Conservation (phyloP, 2,888 invertebrate genomes). For the Melinaea marsaeus region DNA sequence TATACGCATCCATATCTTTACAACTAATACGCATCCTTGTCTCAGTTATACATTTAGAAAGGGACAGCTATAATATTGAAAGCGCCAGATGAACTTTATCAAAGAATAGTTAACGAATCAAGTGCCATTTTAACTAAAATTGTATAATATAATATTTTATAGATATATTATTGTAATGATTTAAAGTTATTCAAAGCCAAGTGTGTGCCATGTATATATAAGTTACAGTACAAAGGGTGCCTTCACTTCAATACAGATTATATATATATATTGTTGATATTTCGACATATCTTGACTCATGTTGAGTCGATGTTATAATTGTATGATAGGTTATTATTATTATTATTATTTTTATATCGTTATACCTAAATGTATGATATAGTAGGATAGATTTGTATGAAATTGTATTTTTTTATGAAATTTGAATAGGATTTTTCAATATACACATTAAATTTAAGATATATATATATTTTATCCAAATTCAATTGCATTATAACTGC, state of each 20-base stretch:
- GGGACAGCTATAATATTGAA: slow-evolving; percentile 8
- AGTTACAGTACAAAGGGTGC: slow-evolving; percentile 56
- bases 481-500: no score
- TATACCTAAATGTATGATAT: slow-evolving; percentile 17
- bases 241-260: slow-evolving; percentile 39
- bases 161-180: slow-evolving; percentile 8
- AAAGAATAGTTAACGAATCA: slow-evolving; percentile 33
- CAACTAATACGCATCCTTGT: no score
- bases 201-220: slow-evolving; percentile 70
- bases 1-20: no score
- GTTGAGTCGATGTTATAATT: slow-evolving; percentile 55
- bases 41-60: neutral
- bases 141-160: slow-evolving; percentile 39
- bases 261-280: slow-evolving; percentile 50
- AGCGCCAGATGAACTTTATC: neutral
- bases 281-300: slow-evolving; percentile 65
- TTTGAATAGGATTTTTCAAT: no score
- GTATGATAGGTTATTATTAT: slow-evolving; percentile 36
- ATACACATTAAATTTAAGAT: no score
- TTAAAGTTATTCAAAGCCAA: slow-evolving; percentile 43
- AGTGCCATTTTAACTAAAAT: slow-evolving; percentile 55
- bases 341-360: slow-evolving; percentile 24
- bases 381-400: neutral
- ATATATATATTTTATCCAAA: no score
- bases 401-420: no score